Percentiles rank a stretch among this genome's conserved stretches.
Conservation (phyloP, 2,113 vertebrate species). For the Chaetorhynchus papuensis region DNA sequence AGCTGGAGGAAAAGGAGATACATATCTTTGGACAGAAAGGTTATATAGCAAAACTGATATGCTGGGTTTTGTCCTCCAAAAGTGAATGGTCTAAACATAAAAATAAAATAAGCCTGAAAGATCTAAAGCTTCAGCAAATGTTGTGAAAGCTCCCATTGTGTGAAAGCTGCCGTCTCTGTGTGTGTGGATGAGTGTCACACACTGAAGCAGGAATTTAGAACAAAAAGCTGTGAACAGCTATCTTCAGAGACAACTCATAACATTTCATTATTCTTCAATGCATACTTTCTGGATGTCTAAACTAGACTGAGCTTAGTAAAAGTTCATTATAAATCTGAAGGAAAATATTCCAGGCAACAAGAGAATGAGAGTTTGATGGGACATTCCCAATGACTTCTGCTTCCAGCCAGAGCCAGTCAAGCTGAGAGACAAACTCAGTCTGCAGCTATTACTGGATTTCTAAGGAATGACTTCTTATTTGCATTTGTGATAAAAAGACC, state of each 20-base stretch:
- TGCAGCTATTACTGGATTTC: not conserved
- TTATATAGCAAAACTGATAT: not conserved
- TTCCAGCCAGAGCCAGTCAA: not conserved
- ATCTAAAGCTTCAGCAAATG: not conserved
- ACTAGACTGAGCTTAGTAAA: not conserved
- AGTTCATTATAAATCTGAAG: not conserved
- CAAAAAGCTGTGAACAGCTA: not conserved
- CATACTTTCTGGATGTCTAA: not conserved
- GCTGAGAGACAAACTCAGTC: not conserved
- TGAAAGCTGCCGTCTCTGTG: not conserved
- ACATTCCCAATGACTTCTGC: not conserved
- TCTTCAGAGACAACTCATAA: not conserved
- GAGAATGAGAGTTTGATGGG: not conserved
- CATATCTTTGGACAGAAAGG: not conserved
- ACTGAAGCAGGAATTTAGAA: not conserved
- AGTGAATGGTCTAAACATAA: not conserved
- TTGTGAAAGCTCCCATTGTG: not conserved
- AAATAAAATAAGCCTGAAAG: not conserved
- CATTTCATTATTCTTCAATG: not conserved
- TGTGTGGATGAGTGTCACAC: not conserved
- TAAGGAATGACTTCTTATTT: not conserved
- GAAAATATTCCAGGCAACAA: not conserved
- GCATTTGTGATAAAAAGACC: not conserved
- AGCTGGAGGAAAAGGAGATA: not conserved
- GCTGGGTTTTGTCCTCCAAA: not conserved